A percentile compares a stretch with the other conserved stretches of the same genome.
These are phyloP conservation scores for Sapayoa aenigma DNA, from an alignment of 2,113 vertebrate species.

Conservation along the genomic window DNA sequence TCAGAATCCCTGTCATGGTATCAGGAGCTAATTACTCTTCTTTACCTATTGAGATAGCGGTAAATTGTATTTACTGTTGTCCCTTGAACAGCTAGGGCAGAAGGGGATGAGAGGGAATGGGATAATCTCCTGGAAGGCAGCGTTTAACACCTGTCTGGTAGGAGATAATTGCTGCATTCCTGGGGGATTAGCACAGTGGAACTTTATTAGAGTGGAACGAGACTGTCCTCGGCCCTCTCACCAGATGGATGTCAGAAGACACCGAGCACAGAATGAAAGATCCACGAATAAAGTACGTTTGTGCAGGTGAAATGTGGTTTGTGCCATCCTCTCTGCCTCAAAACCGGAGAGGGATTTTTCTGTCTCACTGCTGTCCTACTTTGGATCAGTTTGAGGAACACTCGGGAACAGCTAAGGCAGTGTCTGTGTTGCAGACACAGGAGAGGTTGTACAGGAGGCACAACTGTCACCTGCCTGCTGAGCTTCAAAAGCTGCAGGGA, in stretches of 20 bases:
- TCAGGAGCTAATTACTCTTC: slow-evolving; percentile 1
- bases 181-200: neutral
- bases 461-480: neutral
- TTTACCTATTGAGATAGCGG: neutral
- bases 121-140: slow-evolving; percentile 51
- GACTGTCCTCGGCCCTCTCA: neutral
- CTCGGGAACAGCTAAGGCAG: neutral
- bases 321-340: neutral
- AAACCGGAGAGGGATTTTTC: neutral
- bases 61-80: slow-evolving; percentile 15
- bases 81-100: neutral
- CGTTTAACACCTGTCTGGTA: slow-evolving; percentile 36
- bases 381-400: neutral
- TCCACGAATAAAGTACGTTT: neutral
- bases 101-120: neutral
- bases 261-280: neutral
- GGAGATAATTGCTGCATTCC: slow-evolving; percentile 47
- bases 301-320: neutral
- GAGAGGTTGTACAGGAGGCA: neutral
- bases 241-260: neutral
- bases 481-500: neutral
- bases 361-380: neutral
- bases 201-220: neutral
- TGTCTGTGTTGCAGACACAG: neutral
- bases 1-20: neutral